These are phyloP conservation scores for Ceramica pisi DNA, from an alignment of 2,888 invertebrate species.

Conservation along the genomic window DNA sequence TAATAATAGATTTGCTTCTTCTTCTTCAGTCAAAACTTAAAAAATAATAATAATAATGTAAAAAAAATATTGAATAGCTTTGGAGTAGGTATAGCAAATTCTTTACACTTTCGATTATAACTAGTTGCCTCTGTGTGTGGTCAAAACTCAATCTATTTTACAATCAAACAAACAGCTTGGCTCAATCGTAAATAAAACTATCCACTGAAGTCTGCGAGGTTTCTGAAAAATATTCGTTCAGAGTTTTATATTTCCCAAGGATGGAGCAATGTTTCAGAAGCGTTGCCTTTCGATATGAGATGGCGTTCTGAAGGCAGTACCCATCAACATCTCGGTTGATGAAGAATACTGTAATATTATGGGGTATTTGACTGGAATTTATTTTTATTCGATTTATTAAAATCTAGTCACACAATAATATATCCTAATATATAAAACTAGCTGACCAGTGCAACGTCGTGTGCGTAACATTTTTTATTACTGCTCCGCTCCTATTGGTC, in stretches of 20 bases:
- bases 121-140: neutral
- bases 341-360: neutral
- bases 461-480: too few relatives aligned
- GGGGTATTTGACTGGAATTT: too few relatives aligned
- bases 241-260: slow-evolving; percentile 4
- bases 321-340: neutral
- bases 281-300: neutral
- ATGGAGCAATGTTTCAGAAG: slow-evolving; percentile 15
- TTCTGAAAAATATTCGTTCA: neutral
- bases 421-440: too few relatives aligned
- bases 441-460: too few relatives aligned
- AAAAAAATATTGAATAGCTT: neutral
- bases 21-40: too few relatives aligned
- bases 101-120: neutral
- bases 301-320: neutral
- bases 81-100: neutral
- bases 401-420: too few relatives aligned
- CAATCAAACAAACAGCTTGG: slow-evolving; percentile 39
- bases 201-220: neutral
- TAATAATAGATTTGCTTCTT: too few relatives aligned
- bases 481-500: too few relatives aligned
- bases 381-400: too few relatives aligned
- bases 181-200: slow-evolving; percentile 9
- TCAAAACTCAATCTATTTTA: slow-evolving; percentile 52
- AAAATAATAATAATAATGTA: too few relatives aligned